Percentiles rank a stretch among this genome's conserved stretches.
phyloP scores from a whole-genome alignment of 2,888 invertebrate species.

The Spodoptera littoralis region DNA sequence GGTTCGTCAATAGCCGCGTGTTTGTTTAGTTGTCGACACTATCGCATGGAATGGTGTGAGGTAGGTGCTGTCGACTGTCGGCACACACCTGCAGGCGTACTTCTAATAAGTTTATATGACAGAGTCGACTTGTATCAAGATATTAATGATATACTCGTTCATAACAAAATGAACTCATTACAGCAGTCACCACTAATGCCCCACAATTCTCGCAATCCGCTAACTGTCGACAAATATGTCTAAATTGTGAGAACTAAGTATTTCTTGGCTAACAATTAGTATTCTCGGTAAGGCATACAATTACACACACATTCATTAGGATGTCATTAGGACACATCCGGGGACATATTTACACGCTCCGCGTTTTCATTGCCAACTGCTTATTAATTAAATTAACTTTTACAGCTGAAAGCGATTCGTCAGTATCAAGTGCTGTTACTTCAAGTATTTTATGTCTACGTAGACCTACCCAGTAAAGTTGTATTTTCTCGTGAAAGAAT shows the following conservation, averaged over 20 bases:
- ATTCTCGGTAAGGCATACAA: constrained; percentile 4
- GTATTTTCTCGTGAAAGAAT: no score
- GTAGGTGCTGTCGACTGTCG: no score
- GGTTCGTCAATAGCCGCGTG: neutral
- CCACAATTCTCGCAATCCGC: constrained; percentile 16
- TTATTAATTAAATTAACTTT: constrained; percentile 4
- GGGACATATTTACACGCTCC: constrained; percentile 6
- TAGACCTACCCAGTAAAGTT: no score
- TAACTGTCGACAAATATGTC: constrained; percentile 27
- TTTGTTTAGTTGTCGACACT: no score
- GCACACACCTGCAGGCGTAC: no score
- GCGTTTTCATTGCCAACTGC: constrained; percentile 4
- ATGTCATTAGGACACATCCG: constrained; percentile 11
- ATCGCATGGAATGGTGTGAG: no score
- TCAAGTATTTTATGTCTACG: no score
- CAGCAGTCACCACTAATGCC: neutral
- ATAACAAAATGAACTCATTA: constrained; percentile 30
- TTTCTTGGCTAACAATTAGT: neutral
- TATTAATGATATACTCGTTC: neutral
- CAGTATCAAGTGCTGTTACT: no score
- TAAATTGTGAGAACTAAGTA: constrained; percentile 22
- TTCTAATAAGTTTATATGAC: no score
- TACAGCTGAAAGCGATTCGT: no score
- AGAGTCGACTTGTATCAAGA: neutral
- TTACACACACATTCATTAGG: neutral